phyloP scores from a whole-genome alignment of 1,140 invertebrate genomes.

The Caenorhabditis tropicalis region DNA sequence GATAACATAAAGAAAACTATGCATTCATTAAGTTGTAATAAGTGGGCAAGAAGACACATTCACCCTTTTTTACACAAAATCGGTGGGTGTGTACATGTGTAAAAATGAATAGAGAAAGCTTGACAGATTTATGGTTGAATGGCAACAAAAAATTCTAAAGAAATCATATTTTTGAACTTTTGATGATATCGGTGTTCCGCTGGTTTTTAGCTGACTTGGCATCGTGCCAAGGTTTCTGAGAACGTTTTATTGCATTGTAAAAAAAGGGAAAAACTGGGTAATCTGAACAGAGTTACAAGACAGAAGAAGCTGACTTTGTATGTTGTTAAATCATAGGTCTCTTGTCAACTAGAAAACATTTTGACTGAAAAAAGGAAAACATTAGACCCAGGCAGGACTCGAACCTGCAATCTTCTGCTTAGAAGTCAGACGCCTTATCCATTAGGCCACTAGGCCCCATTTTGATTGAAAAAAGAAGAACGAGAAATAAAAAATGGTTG shows the following conservation, averaged over 20 bases:
- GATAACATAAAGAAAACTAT: constrained; percentile 27
- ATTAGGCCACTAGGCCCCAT: constrained; percentile 58
- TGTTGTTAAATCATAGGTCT: too few relatives aligned
- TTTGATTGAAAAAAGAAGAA: too few relatives aligned
- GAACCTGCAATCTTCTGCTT: constrained; percentile 57
- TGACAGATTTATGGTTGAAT: not conserved
- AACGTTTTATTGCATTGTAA: not conserved
- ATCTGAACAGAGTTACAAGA: not conserved
- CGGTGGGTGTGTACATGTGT: not conserved
- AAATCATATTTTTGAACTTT: too few relatives aligned
- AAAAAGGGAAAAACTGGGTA: not conserved
- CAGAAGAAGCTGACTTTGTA: not conserved
- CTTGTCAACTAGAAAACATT: too few relatives aligned
- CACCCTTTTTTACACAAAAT: constrained; percentile 25
- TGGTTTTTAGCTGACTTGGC: too few relatives aligned
- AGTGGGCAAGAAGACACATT: constrained; percentile 25
- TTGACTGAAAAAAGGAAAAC: not conserved
- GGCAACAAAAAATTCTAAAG: too few relatives aligned
- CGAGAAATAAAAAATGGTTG: too few relatives aligned
- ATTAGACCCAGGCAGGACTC: constrained; percentile 43
- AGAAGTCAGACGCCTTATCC: constrained; percentile 61
- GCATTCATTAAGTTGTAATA: constrained; percentile 39
- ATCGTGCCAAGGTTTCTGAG: not conserved
- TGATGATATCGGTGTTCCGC: too few relatives aligned
- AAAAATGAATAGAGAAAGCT: not conserved